Conservation (phyloP, 2,113 vertebrate genomes). For the Xiphophorus couchianus region DNA sequence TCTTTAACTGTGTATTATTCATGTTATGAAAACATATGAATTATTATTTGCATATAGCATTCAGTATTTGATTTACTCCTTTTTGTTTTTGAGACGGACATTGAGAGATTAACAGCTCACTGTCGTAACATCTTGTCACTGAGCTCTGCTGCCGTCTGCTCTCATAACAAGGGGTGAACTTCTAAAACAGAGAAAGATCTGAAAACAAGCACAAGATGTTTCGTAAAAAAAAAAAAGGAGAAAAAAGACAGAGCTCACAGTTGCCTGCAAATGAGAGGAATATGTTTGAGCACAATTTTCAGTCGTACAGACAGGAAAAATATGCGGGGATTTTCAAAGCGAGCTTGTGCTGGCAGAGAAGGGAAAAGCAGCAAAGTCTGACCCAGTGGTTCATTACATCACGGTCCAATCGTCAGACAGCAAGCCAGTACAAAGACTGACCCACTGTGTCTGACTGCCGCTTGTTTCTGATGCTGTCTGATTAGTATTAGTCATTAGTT, state of each 20-base stretch:
- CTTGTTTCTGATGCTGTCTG: conserved; percentile 29
- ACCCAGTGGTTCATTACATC: conserved; percentile 53
- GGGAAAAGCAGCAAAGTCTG: conserved; percentile 56
- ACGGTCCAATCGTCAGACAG: conserved; percentile 55
- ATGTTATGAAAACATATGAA: too few relatives aligned
- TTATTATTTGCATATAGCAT: too few relatives aligned
- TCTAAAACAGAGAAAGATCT: background rate
- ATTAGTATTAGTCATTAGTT: conserved; percentile 43
- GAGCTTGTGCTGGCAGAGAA: conserved; percentile 32
- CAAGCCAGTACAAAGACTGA: conserved; percentile 43
- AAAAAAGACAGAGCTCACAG: background rate
- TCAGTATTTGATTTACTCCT: too few relatives aligned
- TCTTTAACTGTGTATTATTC: too few relatives aligned
- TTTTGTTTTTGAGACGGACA: too few relatives aligned
- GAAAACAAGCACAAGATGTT: conserved; percentile 8
- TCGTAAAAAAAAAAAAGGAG: background rate
- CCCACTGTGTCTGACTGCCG: conserved; percentile 28
- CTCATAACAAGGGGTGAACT: conserved; percentile 1
- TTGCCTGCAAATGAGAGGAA: conserved; percentile 7
- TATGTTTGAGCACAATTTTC: background rate
- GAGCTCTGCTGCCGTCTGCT: background rate
- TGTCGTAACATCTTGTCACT: background rate
- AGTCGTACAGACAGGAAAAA: conserved; percentile 15
- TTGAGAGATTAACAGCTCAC: background rate
- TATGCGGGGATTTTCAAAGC: conserved; percentile 31